Evolutionary conservation across 2,113 vertebrate species (phyloP).

Genomic region (Oncorhynchus tshawytscha): DNA sequence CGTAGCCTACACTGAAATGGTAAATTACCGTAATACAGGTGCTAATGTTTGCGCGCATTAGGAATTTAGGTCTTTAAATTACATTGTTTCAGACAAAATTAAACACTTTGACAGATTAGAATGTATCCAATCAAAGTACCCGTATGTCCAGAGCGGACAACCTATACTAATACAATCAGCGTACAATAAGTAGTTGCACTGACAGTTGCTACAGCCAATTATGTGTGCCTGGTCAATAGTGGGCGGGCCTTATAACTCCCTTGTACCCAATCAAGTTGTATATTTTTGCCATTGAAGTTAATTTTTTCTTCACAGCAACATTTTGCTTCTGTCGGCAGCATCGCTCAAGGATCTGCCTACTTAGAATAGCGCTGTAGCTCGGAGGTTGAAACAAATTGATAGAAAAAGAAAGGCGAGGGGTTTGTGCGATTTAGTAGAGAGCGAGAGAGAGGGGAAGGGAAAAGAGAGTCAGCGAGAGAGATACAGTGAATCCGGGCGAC

Average conservation of each 20-base stretch:
- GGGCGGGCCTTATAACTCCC: constrained; percentile 33
- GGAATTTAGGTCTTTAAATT: background rate
- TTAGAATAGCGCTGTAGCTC: constrained; percentile 35
- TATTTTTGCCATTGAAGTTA: constrained; percentile 46
- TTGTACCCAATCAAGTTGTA: constrained; percentile 60
- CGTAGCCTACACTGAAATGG: too few species aligned
- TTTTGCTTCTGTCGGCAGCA: constrained; percentile 58
- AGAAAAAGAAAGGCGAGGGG: background rate
- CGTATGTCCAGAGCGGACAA: constrained; percentile 35
- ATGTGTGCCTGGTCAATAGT: background rate
- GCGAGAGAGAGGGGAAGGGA: constrained; percentile 20
- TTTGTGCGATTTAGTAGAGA: background rate
- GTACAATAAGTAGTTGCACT: constrained; percentile 29
- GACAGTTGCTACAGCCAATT: constrained; percentile 61
- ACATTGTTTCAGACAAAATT: background rate
- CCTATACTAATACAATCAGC: constrained; percentile 41
- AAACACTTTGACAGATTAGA: constrained; percentile 13
- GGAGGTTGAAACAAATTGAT: constrained; percentile 12
- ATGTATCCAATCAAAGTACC: constrained; percentile 12
- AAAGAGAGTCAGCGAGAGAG: background rate
- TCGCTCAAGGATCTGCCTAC: constrained; percentile 55
- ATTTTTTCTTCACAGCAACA: constrained; percentile 63
- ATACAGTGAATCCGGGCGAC: constrained; percentile 53
- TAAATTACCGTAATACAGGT: background rate
- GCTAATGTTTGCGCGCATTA: background rate